Base-by-base conservation (phyloP, 1,140 invertebrate genomes). In the Drosophila littoralis region DNA sequence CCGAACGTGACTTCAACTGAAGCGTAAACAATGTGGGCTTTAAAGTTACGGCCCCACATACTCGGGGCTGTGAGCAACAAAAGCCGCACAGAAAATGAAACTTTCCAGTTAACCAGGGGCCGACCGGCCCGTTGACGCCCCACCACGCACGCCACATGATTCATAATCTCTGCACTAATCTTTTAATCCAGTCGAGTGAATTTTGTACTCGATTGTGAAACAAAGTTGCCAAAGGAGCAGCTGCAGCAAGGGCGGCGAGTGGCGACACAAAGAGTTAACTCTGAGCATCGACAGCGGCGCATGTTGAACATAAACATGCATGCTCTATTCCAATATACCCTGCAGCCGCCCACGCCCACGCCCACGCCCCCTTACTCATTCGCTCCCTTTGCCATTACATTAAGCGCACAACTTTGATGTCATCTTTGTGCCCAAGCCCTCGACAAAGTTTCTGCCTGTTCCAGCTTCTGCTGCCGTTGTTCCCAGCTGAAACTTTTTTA, bases 121-220 rank as follows among this genome's bases (percentile, higher is more conserved):
- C 35, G 38, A 43, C 8, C 51, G 48, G 58, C 28, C 12, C 28
- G 7, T 32, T 9, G 36, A 15, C 15, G 35, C 45, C 7, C 22
- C n/a, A 5, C 7, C n/a, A 22, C 42, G 4, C 12, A 10, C 17
- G 15, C 7, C 67, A 57, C 61, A 69, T 68, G 77, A 81, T 77
- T 91, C 84, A 91, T 91, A 91, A 91, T 91, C 88, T 81, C 68
- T 54, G 54, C 63, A 75, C 83, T 91, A 91, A 91, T 91, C 88
- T 91, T 84, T 91, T 91, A 91, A 91, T 91, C 88, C 88, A 91
- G 80, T 89, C 84, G 88, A 91, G 78, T 91, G 88, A 88, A 84
- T 91, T 91, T 89, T 77, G 84, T 83, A 84, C 80, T 84, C 89
- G 83, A 90, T 91, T 90, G 77, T 81, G 74, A 85, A 83, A 88